Evolutionary conservation across 2,888 invertebrate species (phyloP), one percentile per base, ranked within the genome.

Genomic region (Scaeva pyrastri): DNA sequence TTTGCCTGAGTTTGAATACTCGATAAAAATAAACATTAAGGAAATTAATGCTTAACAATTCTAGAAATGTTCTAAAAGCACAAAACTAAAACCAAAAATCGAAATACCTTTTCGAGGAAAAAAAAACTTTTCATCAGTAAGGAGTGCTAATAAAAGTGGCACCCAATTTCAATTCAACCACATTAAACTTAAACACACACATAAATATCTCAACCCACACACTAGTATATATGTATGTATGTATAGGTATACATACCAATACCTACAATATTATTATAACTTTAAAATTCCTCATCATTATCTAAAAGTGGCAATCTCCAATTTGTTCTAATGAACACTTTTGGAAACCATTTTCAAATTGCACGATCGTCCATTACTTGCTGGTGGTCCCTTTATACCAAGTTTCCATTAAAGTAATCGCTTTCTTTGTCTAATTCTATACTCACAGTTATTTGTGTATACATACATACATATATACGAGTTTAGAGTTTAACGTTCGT

Each of bases 371-470:
- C 76, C 72, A 76, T 52, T 58, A 19, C 1, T 21, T 21, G 7
- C 14, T 21, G 39, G 0, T 43, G 62, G 26, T 45, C 36, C 21
- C 60, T 77, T 64, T 52, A 31, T 31, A 72, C 82, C 58, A 71
- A 36, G 58, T 60, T 23, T 56, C 75, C 64, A 72, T 82, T 72
- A 71, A 56, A 50, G 64, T 71, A 76, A 82, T 76, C 71, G 36
- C 39, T 19, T 14, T 73, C 48, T 21, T 45, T 68, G 76, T 75
- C 60, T 77, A 76, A 77, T 58, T 81, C 56, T 56, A 70, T 85
- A 77, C 73, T 11, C 74, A 26, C 56, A 64, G 64, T 3, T 62
- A 2, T 45, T 10, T 36, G 7, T 64, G n/a, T 12, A n/a, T 16
- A 10, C 3, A 16, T 36, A 8, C 6, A 5, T 31, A 1, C 5